A percentile compares a stretch with the other conserved stretches of the same genome.
Evolutionary conservation across 2,113 vertebrate species (phyloP).

Genomic region (Lophura nycthemera): DNA sequence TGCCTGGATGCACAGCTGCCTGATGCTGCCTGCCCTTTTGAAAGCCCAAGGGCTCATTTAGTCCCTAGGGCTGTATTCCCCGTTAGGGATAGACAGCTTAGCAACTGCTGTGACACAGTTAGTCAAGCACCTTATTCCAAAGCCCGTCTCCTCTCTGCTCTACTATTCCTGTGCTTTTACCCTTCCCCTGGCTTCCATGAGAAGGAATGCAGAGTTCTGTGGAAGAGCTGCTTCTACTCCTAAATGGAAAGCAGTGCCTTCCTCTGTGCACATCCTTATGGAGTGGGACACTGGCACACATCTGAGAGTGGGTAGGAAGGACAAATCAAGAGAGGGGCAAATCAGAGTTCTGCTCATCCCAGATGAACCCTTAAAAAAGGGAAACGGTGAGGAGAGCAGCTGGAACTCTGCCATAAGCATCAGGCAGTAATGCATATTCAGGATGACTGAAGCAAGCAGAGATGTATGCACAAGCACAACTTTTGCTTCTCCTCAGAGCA

Average conservation of each 20-base stretch:
- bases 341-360: neutral
- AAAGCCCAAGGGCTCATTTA: neutral
- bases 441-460: neutral
- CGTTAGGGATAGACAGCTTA: neutral
- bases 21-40: neutral
- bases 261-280: neutral
- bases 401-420: neutral
- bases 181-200: neutral
- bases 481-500: constrained; percentile 9
- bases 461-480: constrained; percentile 9
- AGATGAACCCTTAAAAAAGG: neutral
- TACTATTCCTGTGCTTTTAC: neutral
- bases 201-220: neutral
- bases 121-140: neutral
- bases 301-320: neutral
- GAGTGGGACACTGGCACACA: neutral
- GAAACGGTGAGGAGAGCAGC: neutral
- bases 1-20: neutral
- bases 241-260: neutral
- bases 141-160: neutral
- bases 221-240: neutral
- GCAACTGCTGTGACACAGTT: neutral
- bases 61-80: neutral
- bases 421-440: constrained; percentile 33
- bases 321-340: neutral